Conservation (phyloP, 37 sponge, comb jelly and placozoan species). For the Diacarnus erythraeanus region DNA sequence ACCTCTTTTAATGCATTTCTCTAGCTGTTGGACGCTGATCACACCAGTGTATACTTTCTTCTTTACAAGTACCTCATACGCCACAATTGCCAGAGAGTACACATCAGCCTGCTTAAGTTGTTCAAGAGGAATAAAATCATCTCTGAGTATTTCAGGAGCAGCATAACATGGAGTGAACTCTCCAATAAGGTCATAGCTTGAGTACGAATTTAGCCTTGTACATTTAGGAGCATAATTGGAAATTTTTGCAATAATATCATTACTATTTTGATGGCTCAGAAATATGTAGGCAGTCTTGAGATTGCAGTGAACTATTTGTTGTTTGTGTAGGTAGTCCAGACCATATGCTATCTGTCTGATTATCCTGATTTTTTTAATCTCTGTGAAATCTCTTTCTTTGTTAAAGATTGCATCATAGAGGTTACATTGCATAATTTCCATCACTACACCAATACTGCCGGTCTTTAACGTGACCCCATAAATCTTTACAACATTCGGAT, state of each 20-base stretch:
- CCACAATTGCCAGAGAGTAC: slow-evolving; percentile 47
- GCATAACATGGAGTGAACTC: slow-evolving; percentile 54
- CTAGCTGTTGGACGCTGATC: slow-evolving; percentile 39
- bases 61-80: slow-evolving; percentile 44
- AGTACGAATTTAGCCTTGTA: slow-evolving; percentile 17
- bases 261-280: slow-evolving; percentile 21
- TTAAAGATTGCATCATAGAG: slow-evolving; percentile 36
- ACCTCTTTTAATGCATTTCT: slow-evolving; percentile 15
- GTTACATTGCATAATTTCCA: slow-evolving; percentile 32
- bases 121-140: slow-evolving; percentile 20
- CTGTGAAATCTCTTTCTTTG: slow-evolving; percentile 7
- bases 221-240: slow-evolving; percentile 42
- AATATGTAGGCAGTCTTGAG: slow-evolving; percentile 47
- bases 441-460: slow-evolving; percentile 29
- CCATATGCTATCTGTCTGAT: slow-evolving; percentile 34
- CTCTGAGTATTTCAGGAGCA: slow-evolving; percentile 60
- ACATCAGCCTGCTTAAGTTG: slow-evolving; percentile 36
- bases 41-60: slow-evolving; percentile 50
- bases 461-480: slow-evolving; percentile 36
- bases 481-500: slow-evolving; percentile 36
- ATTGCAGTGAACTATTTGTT: slow-evolving; percentile 51
- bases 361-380: slow-evolving; percentile 20
- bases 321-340: slow-evolving; percentile 27
- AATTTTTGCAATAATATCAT: slow-evolving; percentile 42
- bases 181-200: slow-evolving; percentile 9